phyloP scores from a whole-genome alignment of 2,888 invertebrate species.

The Priocnemis perturbator region DNA sequence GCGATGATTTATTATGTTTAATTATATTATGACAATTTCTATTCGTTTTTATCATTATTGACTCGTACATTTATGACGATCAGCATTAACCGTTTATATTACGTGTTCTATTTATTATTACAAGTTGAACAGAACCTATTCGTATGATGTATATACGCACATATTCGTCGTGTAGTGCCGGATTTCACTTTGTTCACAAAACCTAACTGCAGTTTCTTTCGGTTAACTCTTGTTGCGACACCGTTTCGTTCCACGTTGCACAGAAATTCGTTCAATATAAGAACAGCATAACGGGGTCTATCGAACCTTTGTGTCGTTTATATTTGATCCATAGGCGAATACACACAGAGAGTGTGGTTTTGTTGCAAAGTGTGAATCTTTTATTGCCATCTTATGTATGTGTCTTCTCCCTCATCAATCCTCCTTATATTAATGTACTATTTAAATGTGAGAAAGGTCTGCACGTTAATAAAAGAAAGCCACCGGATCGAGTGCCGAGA shows the following conservation, averaged over 20 bases:
- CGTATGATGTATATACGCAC: constrained; percentile 48
- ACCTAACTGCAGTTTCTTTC: not conserved
- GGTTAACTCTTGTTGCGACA: not conserved
- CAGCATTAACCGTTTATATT: constrained; percentile 45
- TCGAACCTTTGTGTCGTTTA: not conserved
- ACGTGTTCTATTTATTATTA: constrained; percentile 44
- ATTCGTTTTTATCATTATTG: constrained; percentile 24
- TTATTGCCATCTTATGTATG: constrained; percentile 46
- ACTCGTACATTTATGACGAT: constrained; percentile 21
- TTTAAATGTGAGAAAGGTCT: constrained; percentile 20
- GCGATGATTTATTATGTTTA: constrained; percentile 35
- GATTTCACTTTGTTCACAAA: constrained; percentile 10
- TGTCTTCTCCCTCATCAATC: constrained; percentile 21
- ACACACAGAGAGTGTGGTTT: not conserved
- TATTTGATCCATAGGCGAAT: not conserved
- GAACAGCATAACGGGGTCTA: not conserved
- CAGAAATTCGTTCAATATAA: not conserved
- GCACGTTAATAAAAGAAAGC: constrained; percentile 25
- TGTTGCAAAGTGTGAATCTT: constrained; percentile 46
- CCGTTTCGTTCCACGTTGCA: too few species aligned
- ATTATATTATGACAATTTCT: constrained; percentile 23
- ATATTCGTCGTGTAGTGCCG: constrained; percentile 34
- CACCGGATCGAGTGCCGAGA: constrained; percentile 36
- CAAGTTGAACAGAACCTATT: constrained; percentile 37
- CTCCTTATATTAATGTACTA: constrained; percentile 30